phyloP scores from a whole-genome alignment of 2,888 invertebrate species.

The Allolobophora icterica region DNA sequence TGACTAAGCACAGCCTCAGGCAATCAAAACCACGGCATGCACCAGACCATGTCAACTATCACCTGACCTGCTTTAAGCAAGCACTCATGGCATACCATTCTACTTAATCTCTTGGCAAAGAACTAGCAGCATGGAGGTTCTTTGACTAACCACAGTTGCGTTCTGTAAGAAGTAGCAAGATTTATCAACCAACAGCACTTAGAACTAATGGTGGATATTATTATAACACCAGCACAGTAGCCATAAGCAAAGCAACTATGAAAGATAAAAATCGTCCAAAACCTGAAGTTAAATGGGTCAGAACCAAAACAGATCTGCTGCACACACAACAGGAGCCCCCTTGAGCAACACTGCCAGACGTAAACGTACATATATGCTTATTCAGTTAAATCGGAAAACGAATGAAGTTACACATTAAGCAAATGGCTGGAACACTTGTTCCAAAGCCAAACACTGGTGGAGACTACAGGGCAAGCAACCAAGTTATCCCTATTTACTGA shows the following conservation, averaged over 20 bases:
- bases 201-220: neutral
- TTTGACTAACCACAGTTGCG: neutral
- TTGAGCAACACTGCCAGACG: slow-evolving; percentile 9
- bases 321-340: neutral
- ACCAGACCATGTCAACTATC: neutral
- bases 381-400: neutral
- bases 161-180: neutral
- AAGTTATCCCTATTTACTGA: neutral
- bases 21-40: neutral
- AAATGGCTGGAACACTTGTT: neutral
- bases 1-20: neutral
- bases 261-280: neutral
- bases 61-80: neutral
- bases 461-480: neutral
- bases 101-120: neutral
- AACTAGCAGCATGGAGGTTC: neutral
- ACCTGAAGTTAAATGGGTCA: neutral
- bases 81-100: neutral
- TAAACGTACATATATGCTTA: neutral
- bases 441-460: neutral
- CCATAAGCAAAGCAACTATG: neutral
- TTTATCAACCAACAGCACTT: neutral
- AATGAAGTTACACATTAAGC: neutral
- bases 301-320: neutral
- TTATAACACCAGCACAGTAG: neutral